Evolutionary conservation across 2,888 invertebrate genomes (phyloP).

Genomic region (Cataglyphis altisquamis): DNA sequence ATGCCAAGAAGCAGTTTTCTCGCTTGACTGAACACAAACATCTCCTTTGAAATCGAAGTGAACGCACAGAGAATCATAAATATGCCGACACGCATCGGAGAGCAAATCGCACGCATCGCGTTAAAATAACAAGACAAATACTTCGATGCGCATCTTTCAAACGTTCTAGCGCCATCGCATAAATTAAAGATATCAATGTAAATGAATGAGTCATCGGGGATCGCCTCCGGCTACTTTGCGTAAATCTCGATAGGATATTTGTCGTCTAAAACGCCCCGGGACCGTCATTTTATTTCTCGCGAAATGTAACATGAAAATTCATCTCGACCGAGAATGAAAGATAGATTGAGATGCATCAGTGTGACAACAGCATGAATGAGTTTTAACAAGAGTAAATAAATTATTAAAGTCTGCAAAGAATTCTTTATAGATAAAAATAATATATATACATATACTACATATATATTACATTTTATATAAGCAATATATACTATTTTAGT

Average conservation of each 20-base stretch:
- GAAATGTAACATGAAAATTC: constrained; percentile 27
- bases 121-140: constrained; percentile 12
- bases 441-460: not conserved
- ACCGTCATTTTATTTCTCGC: constrained; percentile 8
- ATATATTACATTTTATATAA: no score
- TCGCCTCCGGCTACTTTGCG: constrained; percentile 13
- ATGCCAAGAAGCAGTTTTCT: constrained; percentile 2
- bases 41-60: constrained; percentile 28
- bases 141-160: constrained; percentile 21
- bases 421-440: not conserved
- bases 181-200: constrained; percentile 51
- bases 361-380: no score
- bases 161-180: constrained; percentile 37
- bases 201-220: constrained; percentile 30
- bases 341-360: not conserved
- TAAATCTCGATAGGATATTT: constrained; percentile 37
- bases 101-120: constrained; percentile 11
- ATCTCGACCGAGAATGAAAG: not conserved
- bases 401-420: not conserved
- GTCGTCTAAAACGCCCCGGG: not conserved
- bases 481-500: no score
- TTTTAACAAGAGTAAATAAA: not conserved
- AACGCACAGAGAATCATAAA: constrained; percentile 7
- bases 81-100: constrained; percentile 12
- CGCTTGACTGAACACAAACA: constrained; percentile 19